Percentiles rank a stretch among this genome's conserved stretches.
These are phyloP conservation scores for Dryocosmus kuriphilus DNA, from an alignment of 2,888 invertebrate species.

Conservation along the genomic window DNA sequence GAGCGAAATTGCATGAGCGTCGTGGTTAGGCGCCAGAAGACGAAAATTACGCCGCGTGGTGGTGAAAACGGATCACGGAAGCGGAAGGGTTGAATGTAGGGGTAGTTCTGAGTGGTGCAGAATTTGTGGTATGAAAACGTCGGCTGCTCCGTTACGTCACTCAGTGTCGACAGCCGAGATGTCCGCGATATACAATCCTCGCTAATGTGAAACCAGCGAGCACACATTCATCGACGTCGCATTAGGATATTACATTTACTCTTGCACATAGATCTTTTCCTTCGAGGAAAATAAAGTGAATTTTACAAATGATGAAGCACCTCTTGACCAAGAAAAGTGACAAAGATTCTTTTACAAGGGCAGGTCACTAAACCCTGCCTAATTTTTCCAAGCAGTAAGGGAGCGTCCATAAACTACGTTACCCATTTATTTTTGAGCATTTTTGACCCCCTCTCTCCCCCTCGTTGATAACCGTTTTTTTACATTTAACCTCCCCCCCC, in stretches of 20 bases:
- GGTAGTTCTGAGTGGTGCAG: background rate
- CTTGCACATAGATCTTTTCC: background rate
- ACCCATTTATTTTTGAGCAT: no score
- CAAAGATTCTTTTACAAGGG: no score
- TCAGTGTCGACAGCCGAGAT: background rate
- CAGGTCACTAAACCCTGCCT: no score
- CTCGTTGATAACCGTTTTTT: no score
- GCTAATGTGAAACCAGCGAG: conserved; percentile 17
- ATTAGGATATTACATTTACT: conserved; percentile 13
- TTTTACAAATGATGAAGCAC: conserved; percentile 1
- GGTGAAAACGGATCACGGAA: background rate
- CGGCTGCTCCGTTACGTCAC: background rate
- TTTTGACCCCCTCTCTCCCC: no score
- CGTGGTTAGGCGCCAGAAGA: background rate
- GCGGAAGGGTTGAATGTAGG: conserved; percentile 4
- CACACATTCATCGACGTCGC: conserved; percentile 28
- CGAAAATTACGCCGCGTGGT: no score
- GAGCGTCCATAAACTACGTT: no score
- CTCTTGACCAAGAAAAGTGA: background rate
- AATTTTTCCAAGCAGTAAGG: no score
- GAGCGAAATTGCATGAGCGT: background rate
- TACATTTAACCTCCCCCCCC: no score
- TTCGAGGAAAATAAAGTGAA: conserved; percentile 2
- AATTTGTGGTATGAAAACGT: conserved; percentile 7
- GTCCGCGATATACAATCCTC: conserved; percentile 13